A percentile compares a stretch with the other conserved stretches of the same genome.
phyloP scores from a whole-genome alignment of 2,113 vertebrate species.

The Cyanistes caeruleus region DNA sequence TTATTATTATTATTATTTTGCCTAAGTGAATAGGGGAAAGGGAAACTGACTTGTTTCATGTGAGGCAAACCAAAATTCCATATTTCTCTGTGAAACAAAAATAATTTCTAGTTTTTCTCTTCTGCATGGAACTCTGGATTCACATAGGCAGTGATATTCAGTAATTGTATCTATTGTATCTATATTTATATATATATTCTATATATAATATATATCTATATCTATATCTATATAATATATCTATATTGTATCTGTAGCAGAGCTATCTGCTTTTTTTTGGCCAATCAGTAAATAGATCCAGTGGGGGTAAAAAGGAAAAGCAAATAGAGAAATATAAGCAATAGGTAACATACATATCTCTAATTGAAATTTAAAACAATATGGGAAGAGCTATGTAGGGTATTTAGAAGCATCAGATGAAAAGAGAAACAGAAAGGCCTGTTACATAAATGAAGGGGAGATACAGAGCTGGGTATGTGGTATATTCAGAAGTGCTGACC shows the following conservation, averaged over 20 bases:
- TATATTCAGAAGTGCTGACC: neutral
- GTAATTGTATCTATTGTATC: too few relatives aligned
- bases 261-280: neutral
- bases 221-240: too few relatives aligned
- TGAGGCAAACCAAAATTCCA: neutral
- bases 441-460: neutral
- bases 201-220: too few relatives aligned
- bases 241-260: too few relatives aligned
- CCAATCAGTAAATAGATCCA: neutral
- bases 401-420: neutral
- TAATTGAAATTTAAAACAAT: neutral
- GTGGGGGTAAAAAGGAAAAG: neutral
- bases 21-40: neutral
- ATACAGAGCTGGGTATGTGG: neutral
- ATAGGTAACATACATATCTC: neutral
- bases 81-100: neutral
- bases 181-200: too few relatives aligned
- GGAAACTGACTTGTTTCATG: neutral
- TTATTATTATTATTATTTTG: neutral
- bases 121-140: neutral
- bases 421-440: neutral
- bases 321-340: neutral
- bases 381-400: neutral
- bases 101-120: neutral
- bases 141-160: neutral